Evolutionary conservation across 2,113 vertebrate genomes (phyloP), one percentile per base, ranked within the genome.

Genomic region (Climacteris rufus): DNA sequence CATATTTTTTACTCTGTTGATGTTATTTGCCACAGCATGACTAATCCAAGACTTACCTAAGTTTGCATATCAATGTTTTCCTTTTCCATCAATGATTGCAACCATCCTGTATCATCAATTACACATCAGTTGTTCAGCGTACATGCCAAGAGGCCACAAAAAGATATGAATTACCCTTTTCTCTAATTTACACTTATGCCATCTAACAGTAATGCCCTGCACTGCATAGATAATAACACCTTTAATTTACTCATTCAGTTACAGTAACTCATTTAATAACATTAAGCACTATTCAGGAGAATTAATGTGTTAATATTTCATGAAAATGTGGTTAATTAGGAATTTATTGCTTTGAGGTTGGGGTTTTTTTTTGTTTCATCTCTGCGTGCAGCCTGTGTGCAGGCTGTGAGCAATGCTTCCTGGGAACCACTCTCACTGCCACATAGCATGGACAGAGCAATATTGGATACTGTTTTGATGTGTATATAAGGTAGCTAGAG

Each of bases 391-490:
- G 24, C 10, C 40, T 59, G 10, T 20, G 18, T 19, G 19, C 74
- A 56, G 24, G 11, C 40, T 59, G 11, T 15, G 5, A 91, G 33
- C 54, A 45, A 17, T n/a, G 22, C 31, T 57, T 61, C 11, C 35
- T 72, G 42, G 70, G 79, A 85, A 15, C 13, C 7, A 35, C 12
- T 7, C 23, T 69, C 23, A 18, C 37, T 60, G 27, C 18, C 35
- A 47, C 0, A 0, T 10, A 10, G 35, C 17, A 63, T 4, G 3
- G 31, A 24, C 25, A 49, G n/a, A 70, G 30, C 1, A 9, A 35
- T 31, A 28, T 11, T 6, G 24, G 33, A 42, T 31, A 21, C 23
- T 24, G 7, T 37, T 89, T 78, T 45, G 11, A 7, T 3, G 20
- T 19, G 10, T 35, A 13, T 20, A 18, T 30, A 35, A 65, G 10